These are phyloP conservation scores for Aptenodytes forsteri DNA, from an alignment of 2,113 vertebrate species.

Conservation along the genomic window DNA sequence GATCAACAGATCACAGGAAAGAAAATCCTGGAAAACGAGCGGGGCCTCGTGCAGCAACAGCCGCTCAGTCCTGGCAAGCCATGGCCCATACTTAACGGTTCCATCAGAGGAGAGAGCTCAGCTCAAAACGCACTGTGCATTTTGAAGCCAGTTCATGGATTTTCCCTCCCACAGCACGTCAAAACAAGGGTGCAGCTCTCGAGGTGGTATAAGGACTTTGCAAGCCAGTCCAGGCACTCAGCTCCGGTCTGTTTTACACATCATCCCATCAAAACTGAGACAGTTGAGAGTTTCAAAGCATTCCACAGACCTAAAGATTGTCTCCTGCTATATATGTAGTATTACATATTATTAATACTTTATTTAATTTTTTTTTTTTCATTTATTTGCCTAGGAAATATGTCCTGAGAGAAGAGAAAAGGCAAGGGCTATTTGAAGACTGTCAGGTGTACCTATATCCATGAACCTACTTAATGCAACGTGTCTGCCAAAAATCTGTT, in stretches of 20 bases:
- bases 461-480: not conserved
- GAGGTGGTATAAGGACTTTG: not conserved
- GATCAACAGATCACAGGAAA: not conserved
- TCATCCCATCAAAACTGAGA: not conserved
- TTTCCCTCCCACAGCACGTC: not conserved
- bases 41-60: rapidly evolving
- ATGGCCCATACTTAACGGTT: not conserved
- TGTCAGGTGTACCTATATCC: not conserved
- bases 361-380: not conserved
- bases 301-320: not conserved
- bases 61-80: rapidly evolving
- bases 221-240: not conserved
- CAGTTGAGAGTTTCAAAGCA: not conserved
- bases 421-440: not conserved
- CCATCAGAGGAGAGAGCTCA: not conserved
- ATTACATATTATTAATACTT: not conserved
- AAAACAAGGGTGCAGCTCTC: not conserved
- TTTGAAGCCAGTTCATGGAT: not conserved
- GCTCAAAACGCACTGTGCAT: not conserved
- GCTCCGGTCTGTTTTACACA: not conserved
- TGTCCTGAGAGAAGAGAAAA: not conserved
- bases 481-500: constrained; percentile 5
- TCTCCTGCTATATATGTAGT: not conserved
- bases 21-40: not conserved
- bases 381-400: not conserved